A percentile compares a stretch with the other conserved stretches of the same genome.
Evolutionary conservation across 2,888 invertebrate genomes (phyloP).

Genomic region (Bhutanitis thaidina): DNA sequence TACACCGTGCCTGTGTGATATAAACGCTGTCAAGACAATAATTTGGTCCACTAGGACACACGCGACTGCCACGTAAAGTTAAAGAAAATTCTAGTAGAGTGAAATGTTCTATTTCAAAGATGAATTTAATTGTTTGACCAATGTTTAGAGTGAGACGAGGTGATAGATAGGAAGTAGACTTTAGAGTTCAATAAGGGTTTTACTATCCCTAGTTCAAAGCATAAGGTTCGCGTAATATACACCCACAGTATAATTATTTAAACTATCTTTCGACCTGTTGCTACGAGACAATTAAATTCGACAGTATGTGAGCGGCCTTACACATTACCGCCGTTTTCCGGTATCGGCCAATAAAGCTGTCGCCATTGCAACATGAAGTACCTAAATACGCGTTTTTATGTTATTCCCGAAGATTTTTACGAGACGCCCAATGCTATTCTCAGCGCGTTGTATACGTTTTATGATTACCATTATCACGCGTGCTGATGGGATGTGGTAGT

Average conservation of each 20-base stretch:
- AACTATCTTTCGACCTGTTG: neutral
- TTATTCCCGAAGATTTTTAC: constrained; percentile 44
- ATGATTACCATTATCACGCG: constrained; percentile 56
- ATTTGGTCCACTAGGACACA: neutral
- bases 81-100: neutral
- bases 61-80: neutral
- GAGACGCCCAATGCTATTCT: constrained; percentile 45
- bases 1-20: constrained; percentile 31
- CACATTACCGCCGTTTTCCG: constrained; percentile 45
- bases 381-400: constrained; percentile 46
- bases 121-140: no score
- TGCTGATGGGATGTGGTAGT: constrained; percentile 61
- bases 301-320: constrained; percentile 17
- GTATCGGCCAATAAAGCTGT: constrained; percentile 57
- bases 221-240: no score
- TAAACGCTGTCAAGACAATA: constrained; percentile 27
- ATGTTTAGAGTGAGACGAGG: no score
- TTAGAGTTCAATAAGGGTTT: no score
- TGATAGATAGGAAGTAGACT: no score
- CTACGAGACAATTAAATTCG: neutral
- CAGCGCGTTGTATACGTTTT: constrained; percentile 47
- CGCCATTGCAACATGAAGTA: constrained; percentile 50
- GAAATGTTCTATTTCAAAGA: neutral
- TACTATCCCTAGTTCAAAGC: no score
- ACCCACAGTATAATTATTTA: no score